Percentiles rank a stretch among this genome's conserved stretches.
Conservation (phyloP, 2,888 invertebrate genomes). For the Tipula lateralis region DNA sequence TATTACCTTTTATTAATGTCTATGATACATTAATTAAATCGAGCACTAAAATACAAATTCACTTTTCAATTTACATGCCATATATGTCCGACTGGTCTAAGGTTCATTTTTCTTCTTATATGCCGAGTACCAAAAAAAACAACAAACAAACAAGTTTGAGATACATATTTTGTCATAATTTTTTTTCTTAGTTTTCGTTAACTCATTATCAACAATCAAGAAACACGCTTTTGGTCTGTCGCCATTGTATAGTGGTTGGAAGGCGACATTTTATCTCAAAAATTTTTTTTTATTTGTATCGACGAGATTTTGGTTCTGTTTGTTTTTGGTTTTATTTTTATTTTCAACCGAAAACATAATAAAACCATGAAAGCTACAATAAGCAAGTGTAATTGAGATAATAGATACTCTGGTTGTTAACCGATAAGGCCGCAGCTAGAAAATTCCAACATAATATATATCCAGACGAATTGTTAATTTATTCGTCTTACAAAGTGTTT, state of each 20-base stretch:
- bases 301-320: neutral
- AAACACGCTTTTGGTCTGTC: conserved; percentile 4
- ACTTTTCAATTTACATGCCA: conserved; percentile 19
- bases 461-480: neutral
- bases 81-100: neutral
- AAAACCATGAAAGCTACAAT: neutral
- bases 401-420: neutral
- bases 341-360: neutral
- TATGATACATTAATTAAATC: conserved; percentile 24
- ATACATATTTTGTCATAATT: conserved; percentile 15
- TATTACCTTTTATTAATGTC: too few relatives aligned
- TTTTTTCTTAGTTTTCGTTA: neutral
- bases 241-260: conserved; percentile 24
- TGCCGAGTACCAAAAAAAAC: neutral
- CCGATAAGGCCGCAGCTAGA: neutral
- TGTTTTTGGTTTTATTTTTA: neutral
- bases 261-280: conserved; percentile 24
- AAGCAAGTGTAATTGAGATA: conserved; percentile 15
- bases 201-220: conserved; percentile 12
- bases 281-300: neutral
- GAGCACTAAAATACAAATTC: neutral
- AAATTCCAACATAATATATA: neutral
- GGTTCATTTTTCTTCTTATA: neutral
- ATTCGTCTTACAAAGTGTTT: neutral
- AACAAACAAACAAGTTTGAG: neutral